A percentile compares a stretch with the other conserved stretches of the same genome.
Conservation (phyloP, 2,797 vertebrate species). For the Micrastur ruficollis region DNA sequence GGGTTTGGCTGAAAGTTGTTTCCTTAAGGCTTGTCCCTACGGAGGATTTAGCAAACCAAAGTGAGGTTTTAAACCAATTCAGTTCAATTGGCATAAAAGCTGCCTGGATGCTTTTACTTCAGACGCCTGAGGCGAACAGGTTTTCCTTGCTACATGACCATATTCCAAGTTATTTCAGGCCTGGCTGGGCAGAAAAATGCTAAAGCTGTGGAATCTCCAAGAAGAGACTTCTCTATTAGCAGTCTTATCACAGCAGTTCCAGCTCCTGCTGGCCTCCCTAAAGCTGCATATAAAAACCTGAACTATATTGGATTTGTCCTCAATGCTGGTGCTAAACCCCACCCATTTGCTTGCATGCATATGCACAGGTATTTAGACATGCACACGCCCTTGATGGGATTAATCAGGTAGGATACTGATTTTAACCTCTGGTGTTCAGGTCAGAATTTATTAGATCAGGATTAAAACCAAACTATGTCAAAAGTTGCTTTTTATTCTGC, state of each 20-base stretch:
- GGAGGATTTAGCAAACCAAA: not conserved
- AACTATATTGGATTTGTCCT: not conserved
- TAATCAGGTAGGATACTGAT: not conserved
- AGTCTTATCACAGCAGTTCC: not conserved
- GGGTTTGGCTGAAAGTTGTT: not conserved
- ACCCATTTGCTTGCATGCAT: not conserved
- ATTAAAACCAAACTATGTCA: not conserved
- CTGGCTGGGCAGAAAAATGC: not conserved
- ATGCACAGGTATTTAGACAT: not conserved
- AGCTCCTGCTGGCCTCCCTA: not conserved
- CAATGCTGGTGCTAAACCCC: not conserved
- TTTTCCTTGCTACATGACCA: not conserved
- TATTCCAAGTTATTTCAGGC: not conserved
- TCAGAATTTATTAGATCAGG: not conserved
- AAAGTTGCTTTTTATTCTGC: not conserved
- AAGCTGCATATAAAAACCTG: not conserved
- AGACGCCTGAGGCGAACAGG: not conserved
- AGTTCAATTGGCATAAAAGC: slow-evolving; percentile 7
- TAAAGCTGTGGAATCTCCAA: not conserved
- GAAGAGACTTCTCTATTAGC: not conserved
- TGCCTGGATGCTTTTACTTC: not conserved
- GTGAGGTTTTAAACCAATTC: not conserved
- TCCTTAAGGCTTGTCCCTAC: not conserved
- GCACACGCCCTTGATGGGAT: not conserved
- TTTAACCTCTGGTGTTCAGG: not conserved